Evolutionary conservation across 2,888 invertebrate species (phyloP), one percentile per base, ranked within the genome.

Genomic region (Noctua pronuba): DNA sequence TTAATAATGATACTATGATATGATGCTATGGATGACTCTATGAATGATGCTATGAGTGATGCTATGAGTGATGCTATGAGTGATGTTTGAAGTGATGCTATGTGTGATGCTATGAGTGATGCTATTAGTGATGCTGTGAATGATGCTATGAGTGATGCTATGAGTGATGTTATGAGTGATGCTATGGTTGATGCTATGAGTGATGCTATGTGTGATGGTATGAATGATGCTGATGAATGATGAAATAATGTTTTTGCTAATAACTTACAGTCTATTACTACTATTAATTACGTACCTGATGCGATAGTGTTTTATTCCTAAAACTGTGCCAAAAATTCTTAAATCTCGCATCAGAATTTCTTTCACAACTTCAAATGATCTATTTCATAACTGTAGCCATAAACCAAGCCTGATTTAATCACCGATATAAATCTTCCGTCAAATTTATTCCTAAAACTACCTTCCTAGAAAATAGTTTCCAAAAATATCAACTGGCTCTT

Each of bases 401-500:
- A 80, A 78, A 80, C 46, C 41, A 58, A 70, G 35, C 7, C 31
- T 7, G 70, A 80, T 68, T 58, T n/a, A 80, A 73, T 74, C 58
- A 58, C 70, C 35, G 46, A 55, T 41, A 73, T 82, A 74, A 77
- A 86, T 82, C 67, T 58, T 67, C 24, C 24, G 41, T 74, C 31
- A 73, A 83, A 79, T 69, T 64, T 64, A 83, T 85, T 73, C 52
- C 31, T 65, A 41, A 62, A 71, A 77, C 73, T 64, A 78, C 64
- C 16, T 71, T 62, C 83, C 41, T 31, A n/a, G 65, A 64, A 76
- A 79, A 86, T 83, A 83, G 68, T 83, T 73, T 18, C 79, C 76
- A 84, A 84, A 86, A 84, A 78, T 73, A 79, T 73, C 13, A 74
- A 83, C 66, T 62, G 62, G 75, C 10, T 83, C 58, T 28, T 77